Percentiles rank a stretch among this genome's conserved stretches.
These are phyloP conservation scores for Neria commutata DNA, from an alignment of 2,888 invertebrate genomes.

Conservation along the genomic window DNA sequence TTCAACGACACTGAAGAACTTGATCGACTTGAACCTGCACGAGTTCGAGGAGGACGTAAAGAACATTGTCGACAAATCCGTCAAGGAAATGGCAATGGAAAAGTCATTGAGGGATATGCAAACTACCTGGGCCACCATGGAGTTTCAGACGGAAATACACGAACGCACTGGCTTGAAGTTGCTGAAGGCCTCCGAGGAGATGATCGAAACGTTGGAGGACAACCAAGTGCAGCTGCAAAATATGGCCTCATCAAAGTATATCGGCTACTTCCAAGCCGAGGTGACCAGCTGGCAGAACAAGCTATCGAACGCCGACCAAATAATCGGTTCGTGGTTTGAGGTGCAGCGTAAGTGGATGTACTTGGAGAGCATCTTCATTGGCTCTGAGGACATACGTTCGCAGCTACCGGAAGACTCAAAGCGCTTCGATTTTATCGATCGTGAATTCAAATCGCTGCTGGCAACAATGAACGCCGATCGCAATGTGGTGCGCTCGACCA, in stretches of 20 bases:
- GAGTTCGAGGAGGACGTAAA: slow-evolving; percentile 95
- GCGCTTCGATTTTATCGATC: slow-evolving; percentile 86
- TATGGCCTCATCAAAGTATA: slow-evolving; percentile 91
- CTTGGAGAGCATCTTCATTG: slow-evolving; percentile 93
- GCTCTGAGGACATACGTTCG: slow-evolving; percentile 90
- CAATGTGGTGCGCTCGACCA: slow-evolving; percentile 88
- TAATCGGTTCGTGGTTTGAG: slow-evolving; percentile 81
- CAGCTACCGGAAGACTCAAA: slow-evolving; percentile 91
- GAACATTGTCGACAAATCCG: slow-evolving; percentile 93
- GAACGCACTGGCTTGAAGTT: slow-evolving; percentile 81
- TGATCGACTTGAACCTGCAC: slow-evolving; percentile 86
- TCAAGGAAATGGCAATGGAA: slow-evolving; percentile 97
- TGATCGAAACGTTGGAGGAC: slow-evolving; percentile 91
- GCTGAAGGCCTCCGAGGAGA: slow-evolving; percentile 82
- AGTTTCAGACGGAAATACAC: slow-evolving; percentile 80
- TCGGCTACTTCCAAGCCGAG: slow-evolving; percentile 82
- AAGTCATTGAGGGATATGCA: slow-evolving; percentile 87
- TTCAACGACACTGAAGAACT: slow-evolving; percentile 83
- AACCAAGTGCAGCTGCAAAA: slow-evolving; percentile 94
- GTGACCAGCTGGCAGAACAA: slow-evolving; percentile 89
- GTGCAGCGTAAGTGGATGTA: slow-evolving; percentile 95
- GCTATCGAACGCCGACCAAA: slow-evolving; percentile 87
- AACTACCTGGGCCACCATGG: slow-evolving; percentile 80
- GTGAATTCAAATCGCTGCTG: slow-evolving; percentile 75
- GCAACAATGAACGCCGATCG: slow-evolving; percentile 72